These are phyloP conservation scores for Condylura cristata DNA, from an alignment of 2,113 vertebrate species.

Conservation along the genomic window DNA sequence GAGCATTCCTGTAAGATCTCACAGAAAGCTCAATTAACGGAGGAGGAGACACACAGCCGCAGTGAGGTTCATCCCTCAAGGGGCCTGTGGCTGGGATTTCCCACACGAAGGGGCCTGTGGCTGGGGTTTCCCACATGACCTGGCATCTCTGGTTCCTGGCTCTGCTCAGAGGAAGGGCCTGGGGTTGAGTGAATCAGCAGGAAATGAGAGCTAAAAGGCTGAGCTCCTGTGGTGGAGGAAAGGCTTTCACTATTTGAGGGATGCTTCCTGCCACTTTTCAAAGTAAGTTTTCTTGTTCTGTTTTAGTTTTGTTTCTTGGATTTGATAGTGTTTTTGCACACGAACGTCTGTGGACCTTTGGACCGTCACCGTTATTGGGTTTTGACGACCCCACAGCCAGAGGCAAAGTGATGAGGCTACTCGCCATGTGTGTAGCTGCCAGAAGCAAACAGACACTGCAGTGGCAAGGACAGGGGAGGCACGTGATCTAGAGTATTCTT, in stretches of 20 bases:
- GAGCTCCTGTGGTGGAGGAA: not conserved
- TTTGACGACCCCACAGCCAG: not conserved
- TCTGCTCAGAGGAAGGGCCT: not conserved
- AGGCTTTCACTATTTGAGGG: not conserved
- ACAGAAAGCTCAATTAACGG: not conserved
- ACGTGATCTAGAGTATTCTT: not conserved
- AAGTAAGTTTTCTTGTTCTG: not conserved
- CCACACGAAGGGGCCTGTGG: not conserved
- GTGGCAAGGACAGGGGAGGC: not conserved
- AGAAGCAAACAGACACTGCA: not conserved
- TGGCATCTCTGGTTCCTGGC: no score
- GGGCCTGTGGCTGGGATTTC: not conserved
- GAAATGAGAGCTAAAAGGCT: no score
- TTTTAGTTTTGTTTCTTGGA: not conserved
- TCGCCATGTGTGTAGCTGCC: not conserved
- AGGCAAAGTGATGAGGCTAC: not conserved
- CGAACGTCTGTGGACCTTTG: no score
- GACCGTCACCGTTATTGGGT: not conserved
- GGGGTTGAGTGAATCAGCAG: not conserved
- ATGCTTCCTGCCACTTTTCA: not conserved
- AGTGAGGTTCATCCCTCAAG: not conserved
- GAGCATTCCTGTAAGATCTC: not conserved
- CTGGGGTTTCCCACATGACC: not conserved
- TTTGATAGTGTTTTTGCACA: not conserved
- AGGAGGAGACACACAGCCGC: not conserved